Base-by-base conservation (phyloP, 2,797 vertebrate genomes). In the Poecilia picta region DNA sequence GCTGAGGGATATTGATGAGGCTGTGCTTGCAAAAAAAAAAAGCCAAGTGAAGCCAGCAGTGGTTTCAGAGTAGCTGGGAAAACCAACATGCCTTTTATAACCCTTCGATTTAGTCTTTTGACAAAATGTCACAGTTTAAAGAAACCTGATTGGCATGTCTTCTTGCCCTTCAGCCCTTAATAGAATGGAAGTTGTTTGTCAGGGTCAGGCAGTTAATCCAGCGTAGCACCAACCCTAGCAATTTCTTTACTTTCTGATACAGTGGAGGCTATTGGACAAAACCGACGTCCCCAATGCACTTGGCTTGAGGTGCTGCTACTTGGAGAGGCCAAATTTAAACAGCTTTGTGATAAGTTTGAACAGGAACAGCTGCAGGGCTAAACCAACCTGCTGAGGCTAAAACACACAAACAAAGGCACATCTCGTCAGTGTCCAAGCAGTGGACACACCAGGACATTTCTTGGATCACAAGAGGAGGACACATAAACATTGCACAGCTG, bases 401-500 rank as follows among this genome's bases (percentile, higher is more conserved):
- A 95, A 93, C 83, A 95, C 93, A 96, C 95, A 96, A 96, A 96
- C 95, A 96, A 88, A 89, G 85, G 82, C 89, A 81, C 85, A 90
- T 89, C 78, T 88, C 79, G 86, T 94, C 89, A 90, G 94, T 78
- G 80, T 85, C 88, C 90, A 91, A 91, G 92, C 89, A 88, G 92
- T 87, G 80, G 87, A 91, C 93, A 75, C 94, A 78, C 88, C 93
- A 80, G 94, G 95, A 93, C 77, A 77, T 85, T 91, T 90, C 88
- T 89, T 76, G 79, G 90, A 92, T 94, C 87, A 75, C 81, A 74
- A 82, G 87, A 87, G 79, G 85, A 94, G 93, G 91, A 94, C 91
- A 94, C 80, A 93, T 82, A 96, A 96, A 96, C 94, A 95, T 76
- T 71, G 87, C 88, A 91, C 96, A 96, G 96, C 95, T 96, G 96